Percentiles rank a stretch among this genome's conserved stretches.
phyloP scores from a whole-genome alignment of 1,140 invertebrate species.

The Lepidurus apus region DNA sequence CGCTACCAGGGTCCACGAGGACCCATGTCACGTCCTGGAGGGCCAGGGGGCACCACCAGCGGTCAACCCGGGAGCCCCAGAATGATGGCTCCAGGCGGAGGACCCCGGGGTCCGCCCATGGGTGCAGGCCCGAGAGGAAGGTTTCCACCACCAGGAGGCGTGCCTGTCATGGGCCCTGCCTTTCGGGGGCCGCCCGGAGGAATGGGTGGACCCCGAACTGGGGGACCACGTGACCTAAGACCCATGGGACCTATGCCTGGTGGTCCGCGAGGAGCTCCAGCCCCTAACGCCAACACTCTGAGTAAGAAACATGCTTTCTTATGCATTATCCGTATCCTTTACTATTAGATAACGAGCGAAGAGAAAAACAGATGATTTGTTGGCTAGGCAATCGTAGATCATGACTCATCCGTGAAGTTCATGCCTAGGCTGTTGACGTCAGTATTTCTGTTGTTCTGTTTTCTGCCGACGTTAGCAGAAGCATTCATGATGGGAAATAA shows the following conservation, averaged over 20 bases:
- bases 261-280: conserved; percentile 7
- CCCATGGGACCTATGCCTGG: conserved; percentile 27
- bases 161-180: background rate
- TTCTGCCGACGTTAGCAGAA: too few species aligned
- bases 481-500: too few species aligned
- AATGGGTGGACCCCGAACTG: conserved; percentile 28
- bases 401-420: too few species aligned
- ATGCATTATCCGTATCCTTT: background rate
- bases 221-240: conserved; percentile 28
- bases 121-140: conserved; percentile 30
- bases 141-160: conserved; percentile 25
- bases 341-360: too few species aligned
- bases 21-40: background rate
- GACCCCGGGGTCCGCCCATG: conserved; percentile 31
- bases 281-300: background rate
- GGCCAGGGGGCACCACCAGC: conserved; percentile 11
- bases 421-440: too few species aligned
- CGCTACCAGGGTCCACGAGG: conserved; percentile 25
- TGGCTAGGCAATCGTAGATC: too few species aligned
- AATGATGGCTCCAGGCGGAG: conserved; percentile 37
- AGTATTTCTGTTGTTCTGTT: too few species aligned
- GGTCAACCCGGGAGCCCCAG: background rate
- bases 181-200: conserved; percentile 37
- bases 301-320: background rate
- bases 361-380: too few species aligned